phyloP scores from a whole-genome alignment of 2,797 vertebrate species.

The Orestias chungarensis region DNA sequence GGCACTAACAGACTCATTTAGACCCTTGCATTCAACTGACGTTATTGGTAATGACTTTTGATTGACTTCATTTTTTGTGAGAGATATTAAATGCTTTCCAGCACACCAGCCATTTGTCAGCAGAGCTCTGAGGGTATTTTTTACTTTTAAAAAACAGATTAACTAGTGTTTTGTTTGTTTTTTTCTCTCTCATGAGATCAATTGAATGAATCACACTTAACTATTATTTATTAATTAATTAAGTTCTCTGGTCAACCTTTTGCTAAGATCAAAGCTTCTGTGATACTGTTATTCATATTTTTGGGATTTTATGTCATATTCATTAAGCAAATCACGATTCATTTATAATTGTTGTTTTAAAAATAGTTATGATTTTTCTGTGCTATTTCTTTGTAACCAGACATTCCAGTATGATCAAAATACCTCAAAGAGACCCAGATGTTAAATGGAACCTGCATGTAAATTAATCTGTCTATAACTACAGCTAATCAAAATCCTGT shows the following conservation, averaged over 20 bases:
- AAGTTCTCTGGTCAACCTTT: background rate
- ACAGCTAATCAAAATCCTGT: background rate
- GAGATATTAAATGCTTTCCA: constrained; percentile 48
- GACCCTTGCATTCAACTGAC: constrained; percentile 58
- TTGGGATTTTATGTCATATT: background rate
- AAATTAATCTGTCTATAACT: background rate
- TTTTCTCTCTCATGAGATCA: background rate
- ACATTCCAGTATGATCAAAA: background rate
- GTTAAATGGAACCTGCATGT: background rate
- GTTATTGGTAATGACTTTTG: constrained; percentile 71
- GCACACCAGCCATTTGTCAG: constrained; percentile 41
- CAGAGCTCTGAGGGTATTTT: constrained; percentile 1
- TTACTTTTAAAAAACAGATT: constrained; percentile 3
- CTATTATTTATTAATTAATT: background rate
- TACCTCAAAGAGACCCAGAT: background rate
- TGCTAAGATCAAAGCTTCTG: background rate
- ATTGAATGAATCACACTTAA: background rate
- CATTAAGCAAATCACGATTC: too few relatives aligned
- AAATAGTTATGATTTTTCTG: too few relatives aligned
- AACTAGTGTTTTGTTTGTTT: background rate
- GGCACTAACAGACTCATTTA: constrained; percentile 74
- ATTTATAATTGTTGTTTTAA: too few relatives aligned
- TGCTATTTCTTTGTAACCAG: background rate
- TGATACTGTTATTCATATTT: background rate
- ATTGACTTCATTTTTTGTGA: constrained; percentile 39